Evolutionary conservation across 2,797 vertebrate genomes (phyloP).

Genomic region (Microctenopoma stevenorrisi): DNA sequence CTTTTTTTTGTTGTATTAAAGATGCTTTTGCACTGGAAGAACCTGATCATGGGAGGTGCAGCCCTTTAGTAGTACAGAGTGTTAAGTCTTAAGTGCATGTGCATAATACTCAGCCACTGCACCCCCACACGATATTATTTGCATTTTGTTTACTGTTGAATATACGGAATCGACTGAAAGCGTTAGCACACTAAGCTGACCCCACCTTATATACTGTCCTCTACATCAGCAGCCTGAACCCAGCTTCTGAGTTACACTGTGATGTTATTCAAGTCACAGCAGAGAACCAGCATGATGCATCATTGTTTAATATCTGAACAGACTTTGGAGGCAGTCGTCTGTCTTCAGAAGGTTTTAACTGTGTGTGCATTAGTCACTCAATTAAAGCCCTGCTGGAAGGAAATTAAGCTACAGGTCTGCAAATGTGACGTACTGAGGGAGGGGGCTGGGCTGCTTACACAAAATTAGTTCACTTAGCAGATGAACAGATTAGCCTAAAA

Average conservation of each 20-base stretch:
- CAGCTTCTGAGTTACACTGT: background rate
- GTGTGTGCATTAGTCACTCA: constrained; percentile 61
- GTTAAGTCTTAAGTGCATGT: too few species aligned
- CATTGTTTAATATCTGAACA: constrained; percentile 47
- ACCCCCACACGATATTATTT: too few species aligned
- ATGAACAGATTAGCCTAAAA: constrained; percentile 57
- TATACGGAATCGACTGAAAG: too few species aligned
- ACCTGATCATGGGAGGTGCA: too few species aligned
- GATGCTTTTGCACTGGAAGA: too few species aligned
- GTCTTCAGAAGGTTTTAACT: constrained; percentile 54
- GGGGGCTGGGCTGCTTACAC: constrained; percentile 25
- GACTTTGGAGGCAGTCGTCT: constrained; percentile 43
- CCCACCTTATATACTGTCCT: too few species aligned
- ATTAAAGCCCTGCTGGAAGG: constrained; percentile 66
- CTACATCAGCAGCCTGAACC: background rate
- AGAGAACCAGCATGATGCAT: constrained; percentile 42
- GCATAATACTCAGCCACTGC: too few species aligned
- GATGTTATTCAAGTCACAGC: constrained; percentile 7
- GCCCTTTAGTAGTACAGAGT: too few species aligned
- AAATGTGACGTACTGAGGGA: constrained; percentile 55
- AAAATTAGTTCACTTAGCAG: constrained; percentile 36
- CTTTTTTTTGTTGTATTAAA: background rate
- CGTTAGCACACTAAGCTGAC: too few species aligned
- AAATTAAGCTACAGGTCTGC: constrained; percentile 64
- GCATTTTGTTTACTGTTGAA: too few species aligned